Conservation (phyloP, 2,113 vertebrate genomes). For the Crotalus viridis region DNA sequence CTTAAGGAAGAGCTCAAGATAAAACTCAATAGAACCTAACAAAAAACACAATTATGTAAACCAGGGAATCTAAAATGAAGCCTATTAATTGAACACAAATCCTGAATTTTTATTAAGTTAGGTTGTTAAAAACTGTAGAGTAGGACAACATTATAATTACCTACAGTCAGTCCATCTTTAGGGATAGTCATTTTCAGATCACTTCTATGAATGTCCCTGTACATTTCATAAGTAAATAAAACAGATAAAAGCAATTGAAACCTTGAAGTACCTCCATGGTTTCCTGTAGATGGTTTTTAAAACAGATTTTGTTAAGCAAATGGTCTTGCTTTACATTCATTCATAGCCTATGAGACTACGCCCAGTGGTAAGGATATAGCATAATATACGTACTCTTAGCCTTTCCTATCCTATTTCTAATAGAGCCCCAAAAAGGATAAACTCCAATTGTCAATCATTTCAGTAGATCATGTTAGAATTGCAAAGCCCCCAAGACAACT, state of each 20-base stretch:
- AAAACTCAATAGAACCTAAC: background rate
- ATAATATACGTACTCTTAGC: constrained; percentile 35
- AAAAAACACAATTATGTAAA: background rate
- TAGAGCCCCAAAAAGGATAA: constrained; percentile 38
- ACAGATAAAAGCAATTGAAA: background rate
- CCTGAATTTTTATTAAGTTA: background rate
- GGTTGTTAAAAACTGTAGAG: background rate
- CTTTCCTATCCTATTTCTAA: constrained; percentile 41
- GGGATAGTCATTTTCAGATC: background rate
- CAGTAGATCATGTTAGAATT: background rate
- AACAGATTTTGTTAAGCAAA: background rate
- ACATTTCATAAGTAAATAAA: background rate
- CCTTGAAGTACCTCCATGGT: background rate
- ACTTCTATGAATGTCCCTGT: background rate
- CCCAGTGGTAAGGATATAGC: constrained; percentile 26
- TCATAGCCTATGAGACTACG: background rate
- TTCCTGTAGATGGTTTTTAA: background rate
- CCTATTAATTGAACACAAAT: background rate
- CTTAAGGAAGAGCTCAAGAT: background rate
- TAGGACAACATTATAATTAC: background rate
- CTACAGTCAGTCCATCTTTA: background rate
- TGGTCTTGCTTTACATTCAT: background rate
- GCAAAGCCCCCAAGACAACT: background rate
- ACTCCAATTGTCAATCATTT: background rate
- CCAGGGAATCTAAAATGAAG: background rate